A percentile compares a stretch with the other conserved stretches of the same genome.
phyloP scores from a whole-genome alignment of 2,888 invertebrate species.

The Cheilosia grossa region DNA sequence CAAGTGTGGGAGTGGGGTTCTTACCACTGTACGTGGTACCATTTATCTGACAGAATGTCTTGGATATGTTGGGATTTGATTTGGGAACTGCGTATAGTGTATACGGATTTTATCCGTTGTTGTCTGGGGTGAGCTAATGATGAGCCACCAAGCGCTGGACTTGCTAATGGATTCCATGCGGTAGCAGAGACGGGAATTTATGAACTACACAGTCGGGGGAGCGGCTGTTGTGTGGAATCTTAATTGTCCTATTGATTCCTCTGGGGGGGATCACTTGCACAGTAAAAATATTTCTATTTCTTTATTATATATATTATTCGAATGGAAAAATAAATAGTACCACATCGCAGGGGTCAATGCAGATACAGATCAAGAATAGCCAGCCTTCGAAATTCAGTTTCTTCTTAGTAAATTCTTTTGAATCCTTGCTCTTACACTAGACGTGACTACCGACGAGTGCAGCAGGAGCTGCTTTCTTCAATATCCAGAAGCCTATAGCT shows the following conservation, averaged over 20 bases:
- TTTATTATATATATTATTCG: no score
- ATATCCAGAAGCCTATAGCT: no score
- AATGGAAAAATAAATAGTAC: no score
- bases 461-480: no score
- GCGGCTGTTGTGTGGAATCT: constrained; percentile 37
- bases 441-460: no score
- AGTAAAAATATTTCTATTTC: no score
- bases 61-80: constrained; percentile 43
- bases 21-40: constrained; percentile 57
- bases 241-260: constrained; percentile 40
- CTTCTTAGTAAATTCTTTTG: no score
- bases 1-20: constrained; percentile 4
- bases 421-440: no score
- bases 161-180: constrained; percentile 45
- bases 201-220: constrained; percentile 7
- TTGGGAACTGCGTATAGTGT: not conserved
- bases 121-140: constrained; percentile 56
- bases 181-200: constrained; percentile 28
- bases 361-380: no score
- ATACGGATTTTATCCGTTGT: not conserved
- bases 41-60: constrained; percentile 60
- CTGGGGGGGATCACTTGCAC: not conserved
- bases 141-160: constrained; percentile 23
- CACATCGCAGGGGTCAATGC: no score
- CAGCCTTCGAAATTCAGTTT: no score